These are phyloP conservation scores for Erinaceus europaeus DNA, from an alignment of 2,113 vertebrate species.

Conservation along the genomic window DNA sequence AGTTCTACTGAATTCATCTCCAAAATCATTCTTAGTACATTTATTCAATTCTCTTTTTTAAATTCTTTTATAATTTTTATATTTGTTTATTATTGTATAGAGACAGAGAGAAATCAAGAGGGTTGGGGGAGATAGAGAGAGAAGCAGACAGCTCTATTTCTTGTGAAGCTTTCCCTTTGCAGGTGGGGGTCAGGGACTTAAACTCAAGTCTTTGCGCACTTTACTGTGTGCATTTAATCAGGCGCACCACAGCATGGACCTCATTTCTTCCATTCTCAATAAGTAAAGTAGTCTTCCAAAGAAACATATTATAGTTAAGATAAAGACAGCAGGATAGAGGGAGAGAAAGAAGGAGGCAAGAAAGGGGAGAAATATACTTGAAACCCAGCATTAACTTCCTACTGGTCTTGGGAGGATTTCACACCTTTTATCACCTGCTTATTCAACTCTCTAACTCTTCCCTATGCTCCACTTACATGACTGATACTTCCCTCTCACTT, in stretches of 20 bases:
- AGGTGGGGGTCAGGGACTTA: too few species aligned
- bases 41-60: too few species aligned
- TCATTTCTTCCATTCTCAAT: not conserved
- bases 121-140: too few species aligned
- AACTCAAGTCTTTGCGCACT: too few species aligned
- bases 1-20: not conserved
- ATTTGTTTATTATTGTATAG: too few species aligned
- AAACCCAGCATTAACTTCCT: not conserved
- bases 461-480: not conserved
- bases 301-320: not conserved
- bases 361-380: not conserved
- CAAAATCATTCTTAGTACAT: not conserved
- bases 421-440: not conserved
- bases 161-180: too few species aligned
- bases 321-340: not conserved
- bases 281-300: not conserved
- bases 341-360: not conserved
- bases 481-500: not conserved
- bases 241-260: too few species aligned
- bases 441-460: not conserved
- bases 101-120: too few species aligned
- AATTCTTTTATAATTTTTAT: too few species aligned
- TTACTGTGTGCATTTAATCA: too few species aligned
- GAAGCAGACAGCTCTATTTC: too few species aligned
- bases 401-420: not conserved